These are phyloP conservation scores for Patiria pectinifera DNA, from an alignment of 53 echinoderm and acorn worm genomes.

Conservation along the genomic window DNA sequence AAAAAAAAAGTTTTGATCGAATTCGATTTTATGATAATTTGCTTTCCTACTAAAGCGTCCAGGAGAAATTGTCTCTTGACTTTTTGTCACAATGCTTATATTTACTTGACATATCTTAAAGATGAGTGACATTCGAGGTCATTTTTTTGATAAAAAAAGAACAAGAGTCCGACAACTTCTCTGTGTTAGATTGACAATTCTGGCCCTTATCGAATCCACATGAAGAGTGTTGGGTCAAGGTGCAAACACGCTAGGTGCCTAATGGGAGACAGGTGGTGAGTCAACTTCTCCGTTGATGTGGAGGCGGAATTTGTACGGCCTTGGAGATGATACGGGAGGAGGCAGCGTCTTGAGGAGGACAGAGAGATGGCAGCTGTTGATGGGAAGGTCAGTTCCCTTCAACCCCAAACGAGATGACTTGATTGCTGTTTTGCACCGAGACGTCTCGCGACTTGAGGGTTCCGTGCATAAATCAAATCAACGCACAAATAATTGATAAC, in stretches of 20 bases:
- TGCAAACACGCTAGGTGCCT: background rate
- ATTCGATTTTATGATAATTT: no score
- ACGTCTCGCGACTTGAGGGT: background rate
- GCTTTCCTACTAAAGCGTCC: no score
- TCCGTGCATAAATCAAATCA: background rate
- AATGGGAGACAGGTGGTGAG: background rate
- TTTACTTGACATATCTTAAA: background rate
- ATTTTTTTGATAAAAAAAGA: no score
- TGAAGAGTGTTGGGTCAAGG: background rate
- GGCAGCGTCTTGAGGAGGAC: background rate
- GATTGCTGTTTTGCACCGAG: background rate
- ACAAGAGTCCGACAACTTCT: no score
- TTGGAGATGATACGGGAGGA: background rate
- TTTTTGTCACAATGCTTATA: no score
- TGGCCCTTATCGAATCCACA: background rate
- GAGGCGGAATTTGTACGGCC: background rate
- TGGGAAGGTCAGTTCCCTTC: background rate
- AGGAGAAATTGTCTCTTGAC: no score
- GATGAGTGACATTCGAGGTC: background rate
- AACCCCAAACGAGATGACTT: background rate
- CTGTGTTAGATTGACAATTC: background rate
- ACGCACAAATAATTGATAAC: background rate
- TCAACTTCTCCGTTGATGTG: background rate
- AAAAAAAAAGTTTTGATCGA: no score
- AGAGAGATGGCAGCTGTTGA: background rate